Conservation (phyloP, 2,888 invertebrate genomes). For the Pseudolycoriella hygida region DNA sequence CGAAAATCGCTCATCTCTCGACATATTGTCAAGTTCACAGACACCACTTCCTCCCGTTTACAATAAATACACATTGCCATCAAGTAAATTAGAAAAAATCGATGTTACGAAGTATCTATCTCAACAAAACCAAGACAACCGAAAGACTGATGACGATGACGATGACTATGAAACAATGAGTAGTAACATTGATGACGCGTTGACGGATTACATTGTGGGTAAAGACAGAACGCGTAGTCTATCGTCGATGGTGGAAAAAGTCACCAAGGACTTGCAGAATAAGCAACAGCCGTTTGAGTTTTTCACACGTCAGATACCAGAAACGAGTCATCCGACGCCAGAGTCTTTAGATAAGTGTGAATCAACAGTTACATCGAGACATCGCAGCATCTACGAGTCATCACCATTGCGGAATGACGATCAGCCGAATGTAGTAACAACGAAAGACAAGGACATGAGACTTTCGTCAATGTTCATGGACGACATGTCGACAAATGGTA, state of each 20-base stretch:
- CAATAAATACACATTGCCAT: no score
- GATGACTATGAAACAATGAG: neutral
- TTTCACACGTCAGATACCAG: conserved; percentile 1
- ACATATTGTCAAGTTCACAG: no score
- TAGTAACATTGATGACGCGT: neutral
- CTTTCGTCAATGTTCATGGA: conserved; percentile 11
- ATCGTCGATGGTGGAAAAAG: neutral
- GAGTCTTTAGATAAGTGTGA: neutral
- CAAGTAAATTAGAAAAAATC: neutral
- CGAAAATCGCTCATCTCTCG: no score
- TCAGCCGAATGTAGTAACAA: neutral
- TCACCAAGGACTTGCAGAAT: neutral
- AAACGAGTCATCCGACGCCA: conserved; percentile 5
- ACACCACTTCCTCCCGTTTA: no score
- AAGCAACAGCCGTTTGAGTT: neutral
- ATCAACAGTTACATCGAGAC: neutral
- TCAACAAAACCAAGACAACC: neutral
- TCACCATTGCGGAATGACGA: no score
- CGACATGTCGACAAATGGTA: conserved; percentile 12
- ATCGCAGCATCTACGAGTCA: no score
- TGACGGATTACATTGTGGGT: neutral
- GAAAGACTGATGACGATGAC: neutral
- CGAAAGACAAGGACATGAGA: conserved; percentile 19
- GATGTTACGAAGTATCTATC: no score
- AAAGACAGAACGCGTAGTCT: no score